Base-by-base conservation (phyloP, 1,140 invertebrate genomes). In the Lepidurus packardi region DNA sequence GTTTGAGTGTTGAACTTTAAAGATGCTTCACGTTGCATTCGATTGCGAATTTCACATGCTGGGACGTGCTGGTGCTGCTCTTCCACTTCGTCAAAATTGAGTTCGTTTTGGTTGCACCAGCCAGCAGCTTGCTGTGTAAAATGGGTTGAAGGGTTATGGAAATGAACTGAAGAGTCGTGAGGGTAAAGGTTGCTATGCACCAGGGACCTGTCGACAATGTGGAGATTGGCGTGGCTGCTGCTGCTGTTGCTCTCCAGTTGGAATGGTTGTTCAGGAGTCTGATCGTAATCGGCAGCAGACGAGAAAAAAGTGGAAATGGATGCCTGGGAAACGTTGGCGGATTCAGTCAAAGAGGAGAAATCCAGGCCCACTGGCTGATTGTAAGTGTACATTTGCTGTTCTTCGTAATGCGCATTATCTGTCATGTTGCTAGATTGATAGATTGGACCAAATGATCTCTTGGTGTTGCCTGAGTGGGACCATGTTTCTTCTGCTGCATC, bases 391-490 rank as follows among this genome's bases (percentile, higher is more conserved):
- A 21, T 65, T n/a, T 8, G 53, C 16, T 65, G 53, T 21, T 65
- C 53, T 65, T 65, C 9, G 53, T 65, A 65, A 65, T 65, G 53
- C 21, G 53, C 21, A 65, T 65, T 65, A 65, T 65, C 53, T 65
- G 53, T 65, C 53, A 65, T 65, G 53, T 65, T 65, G 53, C 53
- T 65, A 65, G 53, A 65, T 65, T 65, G 53, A 65, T n/a, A 65
- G 53, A 65, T 65, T 65, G 53, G 53, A 16, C 53, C 53, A 21
- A 65, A 65, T 21, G 13, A 65, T 21, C 10, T 65, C 53, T 21
- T 6, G 16, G 53, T 21, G 13, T 8, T 65, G 53, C 53, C 21
- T 4, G 53, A 65, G 53, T 65, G 13, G 13, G 53, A 21, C 53
- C 16, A 13, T 65, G 16, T 65, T 65, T 65, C 53, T 65, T 65